Evolutionary conservation across 2,797 vertebrate species (phyloP), one percentile per base, ranked within the genome.

Genomic region (Cephalopachus bancanus): DNA sequence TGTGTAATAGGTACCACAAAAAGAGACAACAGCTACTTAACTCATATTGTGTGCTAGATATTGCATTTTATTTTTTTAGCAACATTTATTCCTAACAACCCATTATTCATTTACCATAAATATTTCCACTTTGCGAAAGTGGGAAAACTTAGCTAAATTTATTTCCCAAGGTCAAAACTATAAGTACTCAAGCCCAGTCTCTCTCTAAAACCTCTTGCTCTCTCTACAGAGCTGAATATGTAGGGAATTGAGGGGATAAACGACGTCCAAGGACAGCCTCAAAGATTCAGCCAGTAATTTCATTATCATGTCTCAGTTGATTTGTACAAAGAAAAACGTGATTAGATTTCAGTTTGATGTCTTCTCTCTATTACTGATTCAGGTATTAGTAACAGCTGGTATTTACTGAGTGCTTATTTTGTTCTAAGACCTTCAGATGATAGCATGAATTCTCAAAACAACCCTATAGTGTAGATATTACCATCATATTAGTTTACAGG

Each of bases 11-110:
- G 3, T 92, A 49, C 28, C 74, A 93, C 65, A 64, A 81, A 92
- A 62, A 59, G 49, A 93, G 16, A 26, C 81, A 92, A 24, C 1
- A 92, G 8, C 49, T 71, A 85, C 59, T 67, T 26, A 90, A 89
- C 5, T 84, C n/a, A 44, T 60, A 85, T 3, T n/a, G 20, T 69
- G 20, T 64, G 26, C 10, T 26, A 93, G 20, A 78, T 33, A 69
- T 55, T 76, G 24, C 24, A 89, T 84, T 91, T 96, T 65, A 33
- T 37, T 85, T 89, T 83, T 74, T 53, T 75, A 80, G 75, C 80
- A 88, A 69, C 3, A 83, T 83, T 90, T 95, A 74, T 53, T 83
- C n/a, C 53, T 69, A 89, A 83, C 8, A 84, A 72, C 9, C 9
- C 26, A 75, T 53, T 65, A 79, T 79, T 74, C 62, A 81, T 57